Percentiles rank a stretch among this genome's conserved stretches.
Conservation (phyloP, 1,140 invertebrate species). For the Ostrea denselamellosa region DNA sequence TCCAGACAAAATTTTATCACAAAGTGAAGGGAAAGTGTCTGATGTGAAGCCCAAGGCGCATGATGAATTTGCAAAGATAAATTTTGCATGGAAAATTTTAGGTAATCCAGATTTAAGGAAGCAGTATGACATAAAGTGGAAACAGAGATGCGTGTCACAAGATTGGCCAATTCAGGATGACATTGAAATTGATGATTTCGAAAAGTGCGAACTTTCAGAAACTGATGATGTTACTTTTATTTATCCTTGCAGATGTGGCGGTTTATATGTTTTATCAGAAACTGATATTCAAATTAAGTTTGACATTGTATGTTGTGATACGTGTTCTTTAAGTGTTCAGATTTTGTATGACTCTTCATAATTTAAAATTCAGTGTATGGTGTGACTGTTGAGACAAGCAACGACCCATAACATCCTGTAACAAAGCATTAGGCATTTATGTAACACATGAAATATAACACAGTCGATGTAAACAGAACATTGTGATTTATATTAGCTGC, state of each 20-base stretch:
- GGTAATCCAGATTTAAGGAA: conserved; percentile 64
- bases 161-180: conserved; percentile 73
- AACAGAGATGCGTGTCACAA: conserved; percentile 67
- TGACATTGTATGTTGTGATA: conserved; percentile 75
- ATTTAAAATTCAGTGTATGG: no score
- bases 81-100: conserved; percentile 72
- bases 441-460: no score
- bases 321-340: conserved; percentile 70
- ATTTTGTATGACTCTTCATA: conserved; percentile 58
- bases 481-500: no score
- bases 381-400: no score
- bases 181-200: conserved; percentile 70
- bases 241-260: conserved; percentile 72
- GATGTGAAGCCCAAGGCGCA: background rate
- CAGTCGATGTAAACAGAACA: no score
- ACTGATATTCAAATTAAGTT: conserved; percentile 64
- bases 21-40: background rate
- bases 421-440: no score
- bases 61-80: conserved; percentile 66
- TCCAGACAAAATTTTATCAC: conserved; percentile 67
- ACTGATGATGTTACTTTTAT: conserved; percentile 41
- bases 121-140: conserved; percentile 70
- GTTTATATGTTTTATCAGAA: conserved; percentile 63
- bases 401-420: no score
- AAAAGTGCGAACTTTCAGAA: conserved; percentile 3